Base-by-base conservation (phyloP, 2,888 invertebrate genomes). In the Ceriagrion tenellum region DNA sequence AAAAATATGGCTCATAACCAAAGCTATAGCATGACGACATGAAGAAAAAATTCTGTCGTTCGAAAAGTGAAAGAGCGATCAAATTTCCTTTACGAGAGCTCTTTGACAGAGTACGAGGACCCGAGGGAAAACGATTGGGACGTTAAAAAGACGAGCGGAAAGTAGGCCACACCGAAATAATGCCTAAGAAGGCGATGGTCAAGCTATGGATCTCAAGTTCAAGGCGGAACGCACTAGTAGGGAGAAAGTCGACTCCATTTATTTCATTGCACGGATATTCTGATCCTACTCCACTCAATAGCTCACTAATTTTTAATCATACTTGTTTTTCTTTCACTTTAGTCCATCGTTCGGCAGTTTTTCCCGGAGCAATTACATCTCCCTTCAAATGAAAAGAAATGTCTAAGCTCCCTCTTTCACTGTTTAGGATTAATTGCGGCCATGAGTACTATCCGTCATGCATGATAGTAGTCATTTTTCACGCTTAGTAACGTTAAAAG, bases 131-230 rank as follows among this genome's bases (percentile, higher is more conserved):
- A 93, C 26, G 16, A 47, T 55, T 47, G 0, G 81, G 81, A 35
- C 12, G 81, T 55, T 93, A 47, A 40, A 47, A 40, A 63, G 47
- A 93, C 47, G 69, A 47, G 40, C 47, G 47, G n/a, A 93, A 93
- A 93, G 93, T 93, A 74, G 69, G 93, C 47, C 93, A 93, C 69
- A n/a, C n/a, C 40, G 93, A 93, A 74, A 47, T 69, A 47, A 93
- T 74, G 69, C 69, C 69, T 69, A 69, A 93, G 81, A 69, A 69
- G 56, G 30, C n/a, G 93, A 55, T 69, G 69, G 93, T 93, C 47
- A 93, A 93, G 47, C 26, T 93, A 93, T 69, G 47, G 69, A 63
- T 74, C 93, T 47, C 93, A 93, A 93, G 93, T 93, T 93, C 93
- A 93, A 93, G 93, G 93, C 69, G 93, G 93, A 23, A 93, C 30